Evolutionary conservation across 2,888 invertebrate species (phyloP).

Genomic region (Cantharis flavilabris): DNA sequence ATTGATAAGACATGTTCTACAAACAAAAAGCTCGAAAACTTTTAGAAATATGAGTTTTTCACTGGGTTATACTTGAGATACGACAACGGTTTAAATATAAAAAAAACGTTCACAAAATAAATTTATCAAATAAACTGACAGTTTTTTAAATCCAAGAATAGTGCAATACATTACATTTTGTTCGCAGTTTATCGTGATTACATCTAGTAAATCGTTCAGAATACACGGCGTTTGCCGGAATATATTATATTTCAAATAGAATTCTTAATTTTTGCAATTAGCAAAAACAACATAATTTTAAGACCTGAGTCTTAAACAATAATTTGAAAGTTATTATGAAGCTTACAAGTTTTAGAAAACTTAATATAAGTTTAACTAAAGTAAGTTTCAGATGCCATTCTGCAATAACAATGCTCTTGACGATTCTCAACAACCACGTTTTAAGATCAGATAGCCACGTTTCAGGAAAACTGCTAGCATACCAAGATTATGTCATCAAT

Average conservation of each 20-base stretch:
- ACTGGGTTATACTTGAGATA: neutral
- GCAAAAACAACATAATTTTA: neutral
- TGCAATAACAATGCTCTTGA: neutral
- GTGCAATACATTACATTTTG: neutral
- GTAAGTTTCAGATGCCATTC: neutral
- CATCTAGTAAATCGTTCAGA: neutral
- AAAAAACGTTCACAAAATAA: neutral
- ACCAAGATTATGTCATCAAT: neutral
- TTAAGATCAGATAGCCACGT: neutral
- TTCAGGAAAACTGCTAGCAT: neutral
- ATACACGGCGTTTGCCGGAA: no score
- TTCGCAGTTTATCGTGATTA: neutral
- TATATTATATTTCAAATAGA: neutral
- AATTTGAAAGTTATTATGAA: neutral
- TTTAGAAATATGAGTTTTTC: neutral
- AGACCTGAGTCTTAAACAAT: neutral
- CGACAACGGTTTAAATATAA: neutral
- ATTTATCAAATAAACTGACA: neutral
- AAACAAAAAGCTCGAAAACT: neutral
- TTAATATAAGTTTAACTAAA: neutral
- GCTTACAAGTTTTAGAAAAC: neutral
- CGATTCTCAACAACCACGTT: neutral
- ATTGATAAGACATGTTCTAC: slow-evolving; percentile 2
- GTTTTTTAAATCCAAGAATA: neutral
- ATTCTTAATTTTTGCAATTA: neutral